A percentile compares a stretch with the other conserved stretches of the same genome.
Evolutionary conservation across 2,113 vertebrate genomes (phyloP).

Genomic region (Oplegnathus fasciatus): DNA sequence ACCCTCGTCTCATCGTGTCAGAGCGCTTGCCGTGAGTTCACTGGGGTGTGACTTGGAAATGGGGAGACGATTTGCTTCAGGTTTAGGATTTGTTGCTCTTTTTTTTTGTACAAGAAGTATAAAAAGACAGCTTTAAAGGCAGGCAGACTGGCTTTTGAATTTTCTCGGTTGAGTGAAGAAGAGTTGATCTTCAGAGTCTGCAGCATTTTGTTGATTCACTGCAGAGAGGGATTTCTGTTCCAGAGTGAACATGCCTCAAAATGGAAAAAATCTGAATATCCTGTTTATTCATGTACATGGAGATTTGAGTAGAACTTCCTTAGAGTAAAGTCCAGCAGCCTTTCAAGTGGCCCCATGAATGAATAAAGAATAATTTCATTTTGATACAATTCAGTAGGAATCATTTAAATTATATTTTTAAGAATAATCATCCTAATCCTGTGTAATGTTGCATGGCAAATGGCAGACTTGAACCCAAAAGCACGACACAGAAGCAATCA

Average conservation of each 20-base stretch:
- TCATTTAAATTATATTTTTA: background rate
- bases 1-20: background rate
- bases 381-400: background rate
- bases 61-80: background rate
- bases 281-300: background rate
- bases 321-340: background rate
- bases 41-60: conserved; percentile 27
- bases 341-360: too few species aligned
- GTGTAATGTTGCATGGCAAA: too few species aligned
- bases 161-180: conserved; percentile 38
- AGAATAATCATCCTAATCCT: background rate
- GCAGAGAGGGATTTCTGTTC: background rate
- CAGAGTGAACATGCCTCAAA: background rate
- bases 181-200: background rate
- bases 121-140: conserved; percentile 4
- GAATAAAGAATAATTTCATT: background rate
- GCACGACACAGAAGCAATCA: too few species aligned
- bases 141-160: conserved; percentile 23
- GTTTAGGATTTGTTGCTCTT: conserved; percentile 4
- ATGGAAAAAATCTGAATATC: background rate
- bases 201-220: background rate
- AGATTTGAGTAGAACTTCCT: background rate
- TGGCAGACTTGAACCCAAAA: too few species aligned
- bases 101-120: background rate
- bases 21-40: conserved; percentile 22